phyloP scores from a whole-genome alignment of 2,113 vertebrate species.

The Antennarius striatus region DNA sequence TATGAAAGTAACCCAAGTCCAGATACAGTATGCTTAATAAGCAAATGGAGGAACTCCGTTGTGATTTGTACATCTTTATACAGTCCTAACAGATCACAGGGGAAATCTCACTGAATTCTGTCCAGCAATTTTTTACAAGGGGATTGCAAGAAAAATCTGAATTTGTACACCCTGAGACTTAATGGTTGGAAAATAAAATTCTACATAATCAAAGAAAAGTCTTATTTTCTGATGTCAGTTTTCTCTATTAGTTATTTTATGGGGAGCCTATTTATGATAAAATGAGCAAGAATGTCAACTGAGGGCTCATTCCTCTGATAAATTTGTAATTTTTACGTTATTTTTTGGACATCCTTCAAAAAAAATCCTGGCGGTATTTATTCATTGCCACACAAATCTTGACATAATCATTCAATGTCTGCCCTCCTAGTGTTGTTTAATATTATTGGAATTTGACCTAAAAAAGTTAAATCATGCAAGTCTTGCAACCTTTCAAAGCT shows the following conservation, averaged over 20 bases:
- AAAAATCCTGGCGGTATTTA: conserved; percentile 38
- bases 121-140: too few relatives aligned
- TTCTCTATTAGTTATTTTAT: too few relatives aligned
- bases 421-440: conserved; percentile 19
- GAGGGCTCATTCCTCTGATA: too few relatives aligned
- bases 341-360: not conserved
- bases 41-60: not conserved
- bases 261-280: too few relatives aligned
- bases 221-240: too few relatives aligned
- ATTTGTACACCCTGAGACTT: conserved; percentile 8
- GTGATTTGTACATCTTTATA: not conserved
- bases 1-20: too few relatives aligned
- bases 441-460: conserved; percentile 18
- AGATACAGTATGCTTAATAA: too few relatives aligned
- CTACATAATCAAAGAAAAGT: not conserved
- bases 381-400: conserved; percentile 30
- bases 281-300: too few relatives aligned
- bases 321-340: not conserved
- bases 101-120: too few relatives aligned
- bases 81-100: too few relatives aligned
- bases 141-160: not conserved
- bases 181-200: conserved; percentile 41
- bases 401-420: conserved; percentile 9
- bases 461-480: conserved; percentile 11
- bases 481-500: conserved; percentile 45